Percentiles rank a stretch among this genome's conserved stretches.
Conservation (phyloP, 2,113 vertebrate species). For the Gobiocypris rarus region DNA sequence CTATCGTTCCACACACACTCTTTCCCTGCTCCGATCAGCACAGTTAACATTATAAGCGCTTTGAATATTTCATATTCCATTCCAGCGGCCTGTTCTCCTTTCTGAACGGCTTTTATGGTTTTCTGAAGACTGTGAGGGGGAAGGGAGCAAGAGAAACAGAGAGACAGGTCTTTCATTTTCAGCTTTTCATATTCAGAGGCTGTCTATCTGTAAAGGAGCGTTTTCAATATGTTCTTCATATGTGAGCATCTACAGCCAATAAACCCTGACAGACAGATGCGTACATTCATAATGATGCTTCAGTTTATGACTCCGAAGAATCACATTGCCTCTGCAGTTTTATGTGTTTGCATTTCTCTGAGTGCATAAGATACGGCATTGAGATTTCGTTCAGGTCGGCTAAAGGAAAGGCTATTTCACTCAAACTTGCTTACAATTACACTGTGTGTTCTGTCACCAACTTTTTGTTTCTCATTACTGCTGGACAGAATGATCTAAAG, state of each 20-base stretch:
- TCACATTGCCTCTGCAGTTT: not conserved
- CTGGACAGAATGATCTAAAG: not conserved
- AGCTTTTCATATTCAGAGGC: conserved; percentile 55
- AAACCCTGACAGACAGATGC: conserved; percentile 37
- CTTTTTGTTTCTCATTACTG: not conserved
- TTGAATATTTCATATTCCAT: conserved; percentile 75
- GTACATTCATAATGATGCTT: conserved; percentile 51
- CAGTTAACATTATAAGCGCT: conserved; percentile 64
- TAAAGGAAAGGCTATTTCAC: not conserved
- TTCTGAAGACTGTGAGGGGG: conserved; percentile 49
- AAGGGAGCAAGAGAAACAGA: not conserved
- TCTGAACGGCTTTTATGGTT: conserved; percentile 57
- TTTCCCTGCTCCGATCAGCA: conserved; percentile 60
- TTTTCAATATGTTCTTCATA: conserved; percentile 45
- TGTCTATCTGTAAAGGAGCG: conserved; percentile 53
- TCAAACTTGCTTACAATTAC: not conserved
- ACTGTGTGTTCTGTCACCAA: not conserved
- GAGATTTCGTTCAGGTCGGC: not conserved
- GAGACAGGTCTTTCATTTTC: conserved; percentile 51
- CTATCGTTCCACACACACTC: not conserved
- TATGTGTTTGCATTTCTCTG: not conserved
- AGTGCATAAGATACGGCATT: not conserved
- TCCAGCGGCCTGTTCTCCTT: conserved; percentile 51
- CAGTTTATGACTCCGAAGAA: conserved; percentile 6
- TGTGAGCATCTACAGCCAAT: not conserved